A percentile compares a stretch with the other conserved stretches of the same genome.
Evolutionary conservation across 1,140 invertebrate genomes (phyloP).

Genomic region (Elymnias hypermnestra): DNA sequence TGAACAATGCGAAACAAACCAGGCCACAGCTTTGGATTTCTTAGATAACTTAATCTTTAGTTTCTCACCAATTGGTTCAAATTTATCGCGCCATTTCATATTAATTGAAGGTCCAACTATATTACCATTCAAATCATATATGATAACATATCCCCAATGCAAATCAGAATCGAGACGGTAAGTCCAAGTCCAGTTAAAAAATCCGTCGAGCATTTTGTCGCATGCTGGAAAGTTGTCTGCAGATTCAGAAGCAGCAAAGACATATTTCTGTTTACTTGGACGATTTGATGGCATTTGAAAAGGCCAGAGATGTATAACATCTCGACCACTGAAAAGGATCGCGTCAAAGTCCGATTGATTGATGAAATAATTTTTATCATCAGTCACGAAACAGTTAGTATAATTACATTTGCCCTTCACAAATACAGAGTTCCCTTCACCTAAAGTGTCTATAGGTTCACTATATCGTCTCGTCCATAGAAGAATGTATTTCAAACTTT

Average conservation of each 20-base stretch:
- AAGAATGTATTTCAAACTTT: conserved; percentile 34
- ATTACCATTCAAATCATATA: conserved; percentile 41
- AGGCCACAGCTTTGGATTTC: conserved; percentile 37
- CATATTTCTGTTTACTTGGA: conserved; percentile 45
- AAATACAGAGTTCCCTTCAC: conserved; percentile 32
- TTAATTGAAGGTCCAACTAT: conserved; percentile 42
- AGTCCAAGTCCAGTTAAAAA: conserved; percentile 81
- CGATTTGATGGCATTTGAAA: conserved; percentile 30
- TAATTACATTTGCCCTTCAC: conserved; percentile 33
- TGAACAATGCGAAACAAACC: conserved; percentile 44
- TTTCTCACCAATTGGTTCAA: conserved; percentile 35
- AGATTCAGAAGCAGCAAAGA: conserved; percentile 58
- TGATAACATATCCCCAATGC: conserved; percentile 71
- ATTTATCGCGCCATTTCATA: conserved; percentile 46
- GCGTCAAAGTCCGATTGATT: conserved; percentile 39
- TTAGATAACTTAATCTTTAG: conserved; percentile 34
- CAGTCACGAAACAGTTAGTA: conserved; percentile 43
- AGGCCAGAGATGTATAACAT: conserved; percentile 26
- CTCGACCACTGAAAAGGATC: conserved; percentile 41
- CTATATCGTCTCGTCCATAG: conserved; percentile 31
- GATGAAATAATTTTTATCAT: conserved; percentile 24
- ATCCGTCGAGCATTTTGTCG: conserved; percentile 33
- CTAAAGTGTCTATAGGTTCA: conserved; percentile 38
- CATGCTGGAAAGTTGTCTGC: conserved; percentile 43
- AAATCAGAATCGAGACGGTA: conserved; percentile 82